Evolutionary conservation across 2,888 invertebrate genomes (phyloP).

Genomic region (Gandaritis pyraliata): DNA sequence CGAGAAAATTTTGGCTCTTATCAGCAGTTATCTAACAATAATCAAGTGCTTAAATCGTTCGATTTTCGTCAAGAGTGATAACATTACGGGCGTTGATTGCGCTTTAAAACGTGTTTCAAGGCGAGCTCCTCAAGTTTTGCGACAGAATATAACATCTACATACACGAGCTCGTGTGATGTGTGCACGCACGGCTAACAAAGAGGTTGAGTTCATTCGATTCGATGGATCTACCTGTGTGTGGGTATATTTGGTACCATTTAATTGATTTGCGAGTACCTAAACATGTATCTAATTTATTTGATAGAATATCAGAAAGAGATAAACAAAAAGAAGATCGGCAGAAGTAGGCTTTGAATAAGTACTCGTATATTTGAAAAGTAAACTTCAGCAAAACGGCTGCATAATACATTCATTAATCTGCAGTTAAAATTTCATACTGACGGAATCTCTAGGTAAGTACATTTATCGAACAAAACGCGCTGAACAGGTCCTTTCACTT

Average conservation of each 20-base stretch:
- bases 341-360: no score
- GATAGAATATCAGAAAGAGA: no score
- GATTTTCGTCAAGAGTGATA: constrained; percentile 20
- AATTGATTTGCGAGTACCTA: no score
- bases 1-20: constrained; percentile 17
- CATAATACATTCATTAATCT: no score
- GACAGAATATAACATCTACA: constrained; percentile 19
- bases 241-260: neutral
- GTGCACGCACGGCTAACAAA: neutral
- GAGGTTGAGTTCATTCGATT: constrained; percentile 5
- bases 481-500: constrained; percentile 19
- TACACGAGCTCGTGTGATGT: neutral
- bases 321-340: no score
- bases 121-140: constrained; percentile 29
- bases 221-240: neutral
- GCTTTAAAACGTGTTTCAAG: constrained; percentile 30
- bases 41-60: constrained; percentile 23
- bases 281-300: no score
- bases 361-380: no score
- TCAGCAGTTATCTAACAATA: constrained; percentile 25
- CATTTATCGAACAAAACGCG: constrained; percentile 3
- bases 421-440: neutral
- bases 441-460: no score
- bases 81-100: constrained; percentile 21
- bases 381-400: no score